Percentiles rank a stretch among this genome's conserved stretches.
phyloP scores from a whole-genome alignment of 2,888 invertebrate species.

The Archips crataeganus region DNA sequence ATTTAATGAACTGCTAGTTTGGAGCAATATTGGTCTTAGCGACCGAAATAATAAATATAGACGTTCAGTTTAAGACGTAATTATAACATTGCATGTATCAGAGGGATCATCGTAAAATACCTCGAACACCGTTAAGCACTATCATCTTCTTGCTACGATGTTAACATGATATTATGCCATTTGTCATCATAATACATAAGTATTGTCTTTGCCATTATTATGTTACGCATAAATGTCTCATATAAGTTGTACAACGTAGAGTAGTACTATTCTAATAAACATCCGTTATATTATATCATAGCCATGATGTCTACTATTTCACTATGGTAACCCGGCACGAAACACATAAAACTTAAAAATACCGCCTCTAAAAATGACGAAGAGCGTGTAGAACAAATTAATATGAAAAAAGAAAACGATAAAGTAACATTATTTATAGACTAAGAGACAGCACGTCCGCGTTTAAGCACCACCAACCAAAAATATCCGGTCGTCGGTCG shows the following conservation, averaged over 20 bases:
- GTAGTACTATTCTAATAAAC: not conserved
- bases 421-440: conserved; percentile 64
- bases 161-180: not conserved
- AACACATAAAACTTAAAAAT: conserved; percentile 39
- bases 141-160: no score
- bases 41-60: no score
- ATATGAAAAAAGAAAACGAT: conserved; percentile 43
- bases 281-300: not conserved
- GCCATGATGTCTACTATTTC: not conserved
- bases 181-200: no score
- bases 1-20: no score
- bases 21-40: no score
- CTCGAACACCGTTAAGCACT: no score
- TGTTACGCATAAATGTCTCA: not conserved
- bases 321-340: conserved; percentile 10
- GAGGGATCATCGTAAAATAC: no score
- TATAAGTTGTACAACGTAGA: not conserved
- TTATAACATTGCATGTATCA: no score
- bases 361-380: conserved; percentile 36
- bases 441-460: conserved; percentile 64
- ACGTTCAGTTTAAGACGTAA: no score
- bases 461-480: conserved; percentile 72
- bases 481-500: conserved; percentile 74
- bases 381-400: conserved; percentile 40
- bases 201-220: not conserved